Percentiles rank a stretch among this genome's conserved stretches.
These are phyloP conservation scores for Acanthurus tractus DNA, from an alignment of 2,797 vertebrate species.

Conservation along the genomic window DNA sequence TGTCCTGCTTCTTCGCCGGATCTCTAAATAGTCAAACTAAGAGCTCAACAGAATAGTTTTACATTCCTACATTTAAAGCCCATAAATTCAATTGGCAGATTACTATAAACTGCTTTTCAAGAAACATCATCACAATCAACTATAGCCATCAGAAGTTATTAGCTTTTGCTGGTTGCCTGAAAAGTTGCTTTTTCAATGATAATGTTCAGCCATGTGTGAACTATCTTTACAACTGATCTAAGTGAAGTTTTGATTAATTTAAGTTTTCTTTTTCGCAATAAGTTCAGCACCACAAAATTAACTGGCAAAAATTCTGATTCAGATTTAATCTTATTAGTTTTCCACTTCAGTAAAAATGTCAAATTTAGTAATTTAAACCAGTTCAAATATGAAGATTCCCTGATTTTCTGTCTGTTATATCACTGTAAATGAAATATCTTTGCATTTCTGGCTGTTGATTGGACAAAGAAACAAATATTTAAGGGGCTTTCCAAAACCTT, in stretches of 20 bases:
- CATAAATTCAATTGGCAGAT: background rate
- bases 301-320: too few species aligned
- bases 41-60: slow-evolving; percentile 12
- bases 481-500: background rate
- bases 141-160: background rate
- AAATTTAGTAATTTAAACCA: background rate
- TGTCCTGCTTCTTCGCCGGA: slow-evolving; percentile 23
- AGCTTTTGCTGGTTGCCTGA: background rate
- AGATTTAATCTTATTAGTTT: too few species aligned
- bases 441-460: too few species aligned
- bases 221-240: too few species aligned
- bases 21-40: slow-evolving; percentile 8
- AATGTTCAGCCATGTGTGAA: too few species aligned
- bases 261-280: too few species aligned
- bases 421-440: background rate
- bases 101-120: background rate
- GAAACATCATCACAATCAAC: background rate
- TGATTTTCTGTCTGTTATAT: background rate
- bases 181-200: background rate
- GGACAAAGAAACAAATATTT: background rate
- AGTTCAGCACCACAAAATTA: too few species aligned
- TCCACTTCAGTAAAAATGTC: too few species aligned
- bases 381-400: background rate
- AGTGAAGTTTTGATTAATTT: too few species aligned
- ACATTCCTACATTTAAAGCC: slow-evolving; percentile 2